These are phyloP conservation scores for Acronicta leporina DNA, from an alignment of 2,888 invertebrate genomes.

Conservation along the genomic window DNA sequence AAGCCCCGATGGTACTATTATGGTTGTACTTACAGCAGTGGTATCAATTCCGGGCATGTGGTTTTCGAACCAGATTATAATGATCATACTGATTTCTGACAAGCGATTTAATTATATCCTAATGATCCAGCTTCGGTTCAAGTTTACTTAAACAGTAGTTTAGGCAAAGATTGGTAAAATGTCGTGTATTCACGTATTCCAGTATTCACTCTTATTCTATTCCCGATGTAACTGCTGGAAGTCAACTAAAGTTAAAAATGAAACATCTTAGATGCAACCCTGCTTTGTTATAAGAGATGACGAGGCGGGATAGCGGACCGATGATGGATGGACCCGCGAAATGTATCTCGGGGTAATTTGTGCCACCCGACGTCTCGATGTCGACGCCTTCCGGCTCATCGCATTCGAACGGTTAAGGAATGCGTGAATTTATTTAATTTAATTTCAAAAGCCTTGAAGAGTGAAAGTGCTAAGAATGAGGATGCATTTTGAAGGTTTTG, in stretches of 20 bases:
- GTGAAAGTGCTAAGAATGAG: conserved; percentile 36
- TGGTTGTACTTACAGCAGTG: conserved; percentile 33
- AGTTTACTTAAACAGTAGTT: no score
- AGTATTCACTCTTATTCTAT: no score
- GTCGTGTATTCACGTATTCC: no score
- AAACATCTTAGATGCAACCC: conserved; percentile 32
- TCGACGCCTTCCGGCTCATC: conserved; percentile 49
- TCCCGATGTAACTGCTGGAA: no score
- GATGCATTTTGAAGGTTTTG: conserved; percentile 37
- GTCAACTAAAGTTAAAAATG: no score
- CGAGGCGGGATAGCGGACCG: conserved; percentile 51
- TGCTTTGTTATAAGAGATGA: conserved; percentile 51
- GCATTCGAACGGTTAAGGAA: conserved; percentile 44
- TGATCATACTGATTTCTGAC: conserved; percentile 9
- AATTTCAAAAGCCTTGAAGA: conserved; percentile 28
- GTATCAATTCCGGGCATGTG: conserved; percentile 38
- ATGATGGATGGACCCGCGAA: conserved; percentile 61
- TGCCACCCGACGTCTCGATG: conserved; percentile 49
- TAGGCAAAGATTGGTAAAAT: no score
- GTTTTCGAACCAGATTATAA: conserved; percentile 27
- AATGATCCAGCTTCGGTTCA: not conserved
- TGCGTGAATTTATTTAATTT: conserved; percentile 42
- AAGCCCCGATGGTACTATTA: conserved; percentile 33
- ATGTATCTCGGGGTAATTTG: conserved; percentile 61
- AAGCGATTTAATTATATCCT: no score